These are phyloP conservation scores for Litoditis marina DNA, from an alignment of 2,888 invertebrate genomes.

Conservation along the genomic window DNA sequence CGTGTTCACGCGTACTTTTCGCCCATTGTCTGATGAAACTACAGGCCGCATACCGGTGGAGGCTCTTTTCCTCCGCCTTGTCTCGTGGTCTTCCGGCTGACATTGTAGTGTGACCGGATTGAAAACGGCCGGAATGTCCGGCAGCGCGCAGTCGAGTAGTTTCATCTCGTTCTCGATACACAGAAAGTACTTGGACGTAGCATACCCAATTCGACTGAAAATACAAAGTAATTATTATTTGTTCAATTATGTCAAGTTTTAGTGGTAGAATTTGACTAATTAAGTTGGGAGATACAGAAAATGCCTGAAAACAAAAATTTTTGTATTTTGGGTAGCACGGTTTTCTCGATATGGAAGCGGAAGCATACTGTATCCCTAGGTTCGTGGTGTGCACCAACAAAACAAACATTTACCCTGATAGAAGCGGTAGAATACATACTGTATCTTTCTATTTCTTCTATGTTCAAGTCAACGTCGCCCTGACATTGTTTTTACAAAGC, in stretches of 20 bases:
- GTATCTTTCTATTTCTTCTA: too few species aligned
- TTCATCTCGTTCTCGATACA: conserved; percentile 38
- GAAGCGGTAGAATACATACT: too few species aligned
- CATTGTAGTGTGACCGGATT: conserved; percentile 40
- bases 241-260: too few species aligned
- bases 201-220: conserved; percentile 28
- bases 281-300: background rate
- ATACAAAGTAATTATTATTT: too few species aligned
- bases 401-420: too few species aligned
- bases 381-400: too few species aligned
- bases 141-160: conserved; percentile 14
- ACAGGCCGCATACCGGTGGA: conserved; percentile 10
- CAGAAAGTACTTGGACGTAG: conserved; percentile 34
- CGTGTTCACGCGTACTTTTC: background rate
- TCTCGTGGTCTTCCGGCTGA: conserved; percentile 25
- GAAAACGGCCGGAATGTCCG: conserved; percentile 29
- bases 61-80: conserved; percentile 7
- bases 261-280: too few species aligned
- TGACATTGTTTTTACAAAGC: too few species aligned
- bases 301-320: background rate
- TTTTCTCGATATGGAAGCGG: background rate
- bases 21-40: background rate
- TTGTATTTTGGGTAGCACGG: background rate
- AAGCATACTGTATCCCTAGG: too few species aligned
- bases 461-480: too few species aligned